Base-by-base conservation (phyloP, 2,888 invertebrate species). In the Phasia obesa region DNA sequence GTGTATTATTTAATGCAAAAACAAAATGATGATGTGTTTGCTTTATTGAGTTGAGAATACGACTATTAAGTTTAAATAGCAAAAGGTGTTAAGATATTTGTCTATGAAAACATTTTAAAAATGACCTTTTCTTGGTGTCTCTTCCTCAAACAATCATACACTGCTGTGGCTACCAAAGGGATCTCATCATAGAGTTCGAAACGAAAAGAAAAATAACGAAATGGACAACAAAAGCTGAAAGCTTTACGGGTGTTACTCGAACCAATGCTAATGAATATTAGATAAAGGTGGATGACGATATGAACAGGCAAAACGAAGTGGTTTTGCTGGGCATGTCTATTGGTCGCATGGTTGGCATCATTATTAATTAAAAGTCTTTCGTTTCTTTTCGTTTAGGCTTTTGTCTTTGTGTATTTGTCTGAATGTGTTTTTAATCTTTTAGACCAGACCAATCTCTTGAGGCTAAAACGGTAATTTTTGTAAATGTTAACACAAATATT, bases 31-130 rank as follows among this genome's bases (percentile, higher is more conserved):
- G 4, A 44, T 44, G 67, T 65, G 59, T 60, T 70, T 65, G 59
- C 65, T 70, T 65, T 60, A 31, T 75, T 62, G 49, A 49, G 55
- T 47, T 4, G 49, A 53, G 49, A 44, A 71, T 67, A 71, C 38
- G 31, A 47, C 53, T 70, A 71, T 71, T 79, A 70, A 83, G 23
- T 70, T 67, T 65, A 79, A 79, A 74, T 76, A 60, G 65, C 75
- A 83, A 79, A 83, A 83, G 84, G 85, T 86, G 86, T 86, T 85
- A 85, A 86, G 84, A 84, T 85, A 84, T 84, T 85, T 85, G 85
- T 84, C 84, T 85, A 78, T 75, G 76, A 76, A 76, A 71, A 74
- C 81, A 64, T 71, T 85, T 81, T 81, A 80, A 84, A 78, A 74
- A 80, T 85, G 84, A 84, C 81, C 84, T 84, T 78, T 84, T 35